Conservation (phyloP, 2,888 invertebrate species). For the Steinernema hermaphroditum region DNA sequence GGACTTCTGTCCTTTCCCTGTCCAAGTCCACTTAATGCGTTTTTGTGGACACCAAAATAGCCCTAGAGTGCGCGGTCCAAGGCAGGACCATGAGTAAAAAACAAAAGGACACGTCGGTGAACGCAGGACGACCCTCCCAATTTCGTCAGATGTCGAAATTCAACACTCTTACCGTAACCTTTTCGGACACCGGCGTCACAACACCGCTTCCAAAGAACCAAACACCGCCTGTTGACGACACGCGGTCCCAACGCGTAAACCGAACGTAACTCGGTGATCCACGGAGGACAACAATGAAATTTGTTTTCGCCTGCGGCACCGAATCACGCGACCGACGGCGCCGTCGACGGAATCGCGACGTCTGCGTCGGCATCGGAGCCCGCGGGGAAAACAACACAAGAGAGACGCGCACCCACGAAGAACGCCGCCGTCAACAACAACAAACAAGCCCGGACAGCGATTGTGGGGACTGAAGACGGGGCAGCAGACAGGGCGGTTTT, state of each 20-base stretch:
- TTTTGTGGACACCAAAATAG: too few species aligned
- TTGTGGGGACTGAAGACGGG: too few species aligned
- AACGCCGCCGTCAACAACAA: not conserved
- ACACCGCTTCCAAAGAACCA: not conserved
- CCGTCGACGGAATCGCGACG: not conserved
- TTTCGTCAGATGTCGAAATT: not conserved
- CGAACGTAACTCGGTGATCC: not conserved
- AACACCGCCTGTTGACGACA: not conserved
- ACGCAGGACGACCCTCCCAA: too few species aligned
- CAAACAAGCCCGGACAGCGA: not conserved
- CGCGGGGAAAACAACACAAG: not conserved
- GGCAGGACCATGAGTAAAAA: too few species aligned
- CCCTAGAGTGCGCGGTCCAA: too few species aligned
- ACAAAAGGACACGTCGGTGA: too few species aligned
- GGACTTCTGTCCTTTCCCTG: too few species aligned
- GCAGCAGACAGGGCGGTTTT: too few species aligned
- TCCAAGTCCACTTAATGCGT: too few species aligned
- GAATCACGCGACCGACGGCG: not conserved
- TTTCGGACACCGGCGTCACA: not conserved
- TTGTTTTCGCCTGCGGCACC: slow-evolving; percentile 10
- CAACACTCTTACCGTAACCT: not conserved
- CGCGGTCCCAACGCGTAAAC: not conserved
- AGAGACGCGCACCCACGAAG: not conserved
- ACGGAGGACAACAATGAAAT: not conserved
- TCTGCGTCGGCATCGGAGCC: not conserved